A percentile compares a stretch with the other conserved stretches of the same genome.
phyloP scores from a whole-genome alignment of 2,113 vertebrate genomes.

The Clarias macrocephalus region DNA sequence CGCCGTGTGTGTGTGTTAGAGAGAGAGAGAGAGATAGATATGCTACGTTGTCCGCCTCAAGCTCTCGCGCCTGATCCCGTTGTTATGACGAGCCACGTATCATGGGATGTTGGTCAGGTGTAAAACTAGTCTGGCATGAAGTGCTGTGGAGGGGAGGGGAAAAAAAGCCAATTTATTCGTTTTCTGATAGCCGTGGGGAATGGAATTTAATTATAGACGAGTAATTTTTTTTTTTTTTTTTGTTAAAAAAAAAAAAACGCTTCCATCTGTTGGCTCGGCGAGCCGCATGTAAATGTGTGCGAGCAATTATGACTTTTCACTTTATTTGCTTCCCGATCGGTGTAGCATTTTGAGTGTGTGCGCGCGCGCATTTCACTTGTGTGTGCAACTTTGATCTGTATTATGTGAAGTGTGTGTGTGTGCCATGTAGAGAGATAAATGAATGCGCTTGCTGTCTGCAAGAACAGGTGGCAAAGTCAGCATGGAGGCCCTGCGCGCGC shows the following conservation, averaged over 20 bases:
- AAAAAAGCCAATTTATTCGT: slow-evolving; percentile 4
- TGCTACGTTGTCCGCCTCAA: background rate
- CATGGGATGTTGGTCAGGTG: slow-evolving; percentile 13
- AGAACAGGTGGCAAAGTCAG: slow-evolving; percentile 78
- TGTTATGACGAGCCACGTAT: background rate
- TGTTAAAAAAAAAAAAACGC: background rate
- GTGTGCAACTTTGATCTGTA: background rate
- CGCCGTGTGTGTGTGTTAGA: background rate
- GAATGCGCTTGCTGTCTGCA: slow-evolving; percentile 73
- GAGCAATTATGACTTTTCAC: background rate
- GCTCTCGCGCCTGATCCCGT: background rate
- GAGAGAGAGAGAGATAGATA: background rate
- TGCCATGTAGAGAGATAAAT: slow-evolving; percentile 76
- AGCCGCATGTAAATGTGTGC: background rate
- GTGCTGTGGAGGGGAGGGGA: background rate
- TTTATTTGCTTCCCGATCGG: background rate
- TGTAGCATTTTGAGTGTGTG: slow-evolving; percentile 16
- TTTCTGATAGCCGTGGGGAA: slow-evolving; percentile 1
- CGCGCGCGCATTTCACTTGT: background rate
- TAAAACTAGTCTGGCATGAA: slow-evolving; percentile 1
- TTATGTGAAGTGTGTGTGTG: slow-evolving; percentile 19
- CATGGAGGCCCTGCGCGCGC: slow-evolving; percentile 61
- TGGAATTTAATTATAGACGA: slow-evolving; percentile 15
- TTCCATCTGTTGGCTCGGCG: slow-evolving; percentile 22
- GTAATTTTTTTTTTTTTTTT: too few species aligned